Percentiles rank a stretch among this genome's conserved stretches.
Evolutionary conservation across 2,797 vertebrate species (phyloP).

Genomic region (Xyrichtys novacula): DNA sequence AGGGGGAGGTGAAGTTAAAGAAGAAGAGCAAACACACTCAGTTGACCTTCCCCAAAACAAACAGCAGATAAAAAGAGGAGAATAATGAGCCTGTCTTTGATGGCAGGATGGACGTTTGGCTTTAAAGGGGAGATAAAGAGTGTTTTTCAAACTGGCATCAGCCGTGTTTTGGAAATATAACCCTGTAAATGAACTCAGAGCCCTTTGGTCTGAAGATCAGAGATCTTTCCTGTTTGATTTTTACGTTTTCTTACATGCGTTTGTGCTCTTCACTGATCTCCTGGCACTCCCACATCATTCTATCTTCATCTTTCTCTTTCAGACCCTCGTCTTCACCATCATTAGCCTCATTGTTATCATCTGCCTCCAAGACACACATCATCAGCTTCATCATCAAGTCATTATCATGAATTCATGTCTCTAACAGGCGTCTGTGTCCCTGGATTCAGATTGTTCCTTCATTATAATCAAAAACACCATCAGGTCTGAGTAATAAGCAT

Average conservation of each 20-base stretch:
- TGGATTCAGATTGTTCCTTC: not conserved
- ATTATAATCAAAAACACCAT: slow-evolving; percentile 44
- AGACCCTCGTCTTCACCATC: not conserved
- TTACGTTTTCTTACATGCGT: not conserved
- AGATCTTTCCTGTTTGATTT: not conserved
- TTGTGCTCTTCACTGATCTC: not conserved
- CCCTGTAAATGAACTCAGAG: slow-evolving; percentile 4
- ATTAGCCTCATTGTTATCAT: not conserved
- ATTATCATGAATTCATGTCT: not conserved
- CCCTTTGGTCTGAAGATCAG: not conserved
- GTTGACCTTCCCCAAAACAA: slow-evolving; percentile 27
- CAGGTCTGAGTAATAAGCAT: slow-evolving; percentile 29
- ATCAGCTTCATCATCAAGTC: slow-evolving; percentile 21
- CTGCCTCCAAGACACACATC: slow-evolving; percentile 19
- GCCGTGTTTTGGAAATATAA: slow-evolving; percentile 3
- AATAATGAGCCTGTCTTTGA: not conserved
- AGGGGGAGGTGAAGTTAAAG: not conserved
- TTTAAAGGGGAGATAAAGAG: slow-evolving; percentile 3
- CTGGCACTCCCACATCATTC: not conserved
- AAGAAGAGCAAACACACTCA: slow-evolving; percentile 14
- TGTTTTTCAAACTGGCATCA: not conserved
- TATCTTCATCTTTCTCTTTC: not conserved
- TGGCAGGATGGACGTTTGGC: not conserved
- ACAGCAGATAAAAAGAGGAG: slow-evolving; percentile 32
- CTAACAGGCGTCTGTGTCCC: not conserved